phyloP scores from a whole-genome alignment of 1,140 invertebrate genomes.

The Helicoverpa armigera region DNA sequence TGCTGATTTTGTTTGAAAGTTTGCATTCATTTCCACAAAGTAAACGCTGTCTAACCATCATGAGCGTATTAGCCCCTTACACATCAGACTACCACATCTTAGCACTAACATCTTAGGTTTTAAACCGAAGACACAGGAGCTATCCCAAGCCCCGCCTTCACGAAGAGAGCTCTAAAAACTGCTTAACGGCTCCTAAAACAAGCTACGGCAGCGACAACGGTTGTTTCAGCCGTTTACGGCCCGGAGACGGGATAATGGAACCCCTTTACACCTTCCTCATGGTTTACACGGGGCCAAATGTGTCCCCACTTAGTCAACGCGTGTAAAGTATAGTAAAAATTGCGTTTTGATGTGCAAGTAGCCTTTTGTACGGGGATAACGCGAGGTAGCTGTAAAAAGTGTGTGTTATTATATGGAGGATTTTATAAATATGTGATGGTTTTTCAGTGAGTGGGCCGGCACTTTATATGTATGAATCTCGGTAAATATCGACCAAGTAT shows the following conservation, averaged over 20 bases:
- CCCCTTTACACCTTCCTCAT: conserved; percentile 43
- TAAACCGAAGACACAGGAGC: conserved; percentile 8
- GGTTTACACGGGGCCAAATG: conserved; percentile 21
- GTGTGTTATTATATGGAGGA: background rate
- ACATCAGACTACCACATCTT: background rate
- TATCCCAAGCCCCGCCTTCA: conserved; percentile 20
- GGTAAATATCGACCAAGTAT: too few relatives aligned
- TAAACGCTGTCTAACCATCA: too few relatives aligned
- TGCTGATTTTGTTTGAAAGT: too few relatives aligned
- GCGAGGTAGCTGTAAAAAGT: background rate
- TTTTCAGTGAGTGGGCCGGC: too few relatives aligned
- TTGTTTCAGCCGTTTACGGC: conserved; percentile 45
- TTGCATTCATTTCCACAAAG: too few relatives aligned
- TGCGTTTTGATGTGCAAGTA: conserved; percentile 1
- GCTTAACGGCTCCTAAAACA: conserved; percentile 46
- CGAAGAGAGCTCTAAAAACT: conserved; percentile 42
- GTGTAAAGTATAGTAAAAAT: conserved; percentile 35
- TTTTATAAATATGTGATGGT: too few relatives aligned
- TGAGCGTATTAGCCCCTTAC: background rate
- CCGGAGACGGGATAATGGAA: conserved; percentile 36
- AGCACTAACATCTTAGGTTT: conserved; percentile 32
- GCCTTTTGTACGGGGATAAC: background rate
- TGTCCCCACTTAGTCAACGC: conserved; percentile 35
- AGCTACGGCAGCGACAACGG: conserved; percentile 28
- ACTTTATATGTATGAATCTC: too few relatives aligned